Evolutionary conservation across 2,888 invertebrate species (phyloP).

Genomic region (Anaspis maculata): DNA sequence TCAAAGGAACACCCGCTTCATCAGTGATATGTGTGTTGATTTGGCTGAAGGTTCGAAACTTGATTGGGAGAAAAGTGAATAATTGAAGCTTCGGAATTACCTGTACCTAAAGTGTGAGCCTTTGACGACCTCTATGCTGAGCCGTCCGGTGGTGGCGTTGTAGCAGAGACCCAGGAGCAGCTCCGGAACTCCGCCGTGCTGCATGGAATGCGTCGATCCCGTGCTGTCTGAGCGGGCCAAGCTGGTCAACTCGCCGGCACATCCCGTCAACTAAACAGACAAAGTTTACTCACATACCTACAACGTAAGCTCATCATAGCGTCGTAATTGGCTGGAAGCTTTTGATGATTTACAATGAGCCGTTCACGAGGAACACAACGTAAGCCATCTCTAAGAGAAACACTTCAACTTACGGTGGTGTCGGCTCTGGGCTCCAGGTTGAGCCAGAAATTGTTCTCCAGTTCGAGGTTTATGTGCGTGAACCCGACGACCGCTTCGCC

Average conservation of each 20-base stretch:
- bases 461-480: conserved; percentile 79
- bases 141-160: conserved; percentile 85
- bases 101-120: conserved; percentile 59
- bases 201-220: conserved; percentile 86
- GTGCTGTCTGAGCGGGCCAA: conserved; percentile 88
- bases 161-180: conserved; percentile 83
- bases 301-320: too few species aligned
- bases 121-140: conserved; percentile 84
- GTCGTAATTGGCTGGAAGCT: too few species aligned
- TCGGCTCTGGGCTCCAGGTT: conserved; percentile 67
- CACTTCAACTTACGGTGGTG: conserved; percentile 43
- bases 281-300: too few species aligned
- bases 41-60: too few species aligned
- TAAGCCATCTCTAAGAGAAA: too few species aligned
- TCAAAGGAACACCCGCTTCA: too few species aligned
- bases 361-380: neutral
- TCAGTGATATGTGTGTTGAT: too few species aligned
- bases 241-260: conserved; percentile 59
- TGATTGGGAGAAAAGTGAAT: too few species aligned
- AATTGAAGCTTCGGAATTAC: too few species aligned
- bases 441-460: conserved; percentile 86
- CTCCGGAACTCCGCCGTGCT: conserved; percentile 85
- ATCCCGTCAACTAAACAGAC: conserved; percentile 45
- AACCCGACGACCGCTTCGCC: conserved; percentile 89
- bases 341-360: too few species aligned